These are phyloP conservation scores for Clepsis dumicolana DNA, from an alignment of 2,888 invertebrate species.

Conservation along the genomic window DNA sequence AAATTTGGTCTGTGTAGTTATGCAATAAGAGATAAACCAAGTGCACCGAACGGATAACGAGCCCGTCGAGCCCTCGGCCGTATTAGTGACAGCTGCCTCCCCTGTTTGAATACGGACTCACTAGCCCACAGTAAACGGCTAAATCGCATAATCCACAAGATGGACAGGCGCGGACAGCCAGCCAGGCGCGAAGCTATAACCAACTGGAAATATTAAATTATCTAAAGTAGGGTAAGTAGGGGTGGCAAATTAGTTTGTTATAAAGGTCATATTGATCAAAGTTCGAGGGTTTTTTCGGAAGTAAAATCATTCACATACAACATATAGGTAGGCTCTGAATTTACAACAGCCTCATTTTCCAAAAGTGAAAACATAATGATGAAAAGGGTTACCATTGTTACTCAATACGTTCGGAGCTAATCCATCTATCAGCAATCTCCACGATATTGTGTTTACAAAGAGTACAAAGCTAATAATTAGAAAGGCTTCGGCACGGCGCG, in stretches of 20 bases:
- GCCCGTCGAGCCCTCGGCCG: conserved; percentile 53
- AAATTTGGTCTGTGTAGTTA: conserved; percentile 48
- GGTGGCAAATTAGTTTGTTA: conserved; percentile 51
- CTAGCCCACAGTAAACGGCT: conserved; percentile 71
- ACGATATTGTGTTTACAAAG: conserved; percentile 58
- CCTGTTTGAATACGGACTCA: conserved; percentile 63
- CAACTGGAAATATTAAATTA: conserved; percentile 33
- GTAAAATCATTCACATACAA: not conserved
- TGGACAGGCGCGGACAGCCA: conserved; percentile 68
- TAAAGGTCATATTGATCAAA: conserved; percentile 7
- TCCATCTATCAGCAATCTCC: conserved; percentile 46
- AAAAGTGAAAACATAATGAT: conserved; percentile 13
- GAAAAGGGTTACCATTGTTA: conserved; percentile 15
- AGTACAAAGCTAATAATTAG: conserved; percentile 70
- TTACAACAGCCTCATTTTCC: not conserved
- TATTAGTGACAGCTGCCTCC: conserved; percentile 66
- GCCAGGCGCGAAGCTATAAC: conserved; percentile 58
- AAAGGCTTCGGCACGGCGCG: conserved; percentile 68
- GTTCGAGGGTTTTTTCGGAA: not conserved
- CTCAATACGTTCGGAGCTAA: conserved; percentile 32
- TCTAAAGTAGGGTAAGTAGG: conserved; percentile 28
- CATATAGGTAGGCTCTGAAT: not conserved
- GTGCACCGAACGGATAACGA: conserved; percentile 35
- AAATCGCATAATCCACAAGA: conserved; percentile 77
- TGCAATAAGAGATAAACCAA: conserved; percentile 52